Conservation (phyloP, 2,797 vertebrate species). For the Tinamus major region DNA sequence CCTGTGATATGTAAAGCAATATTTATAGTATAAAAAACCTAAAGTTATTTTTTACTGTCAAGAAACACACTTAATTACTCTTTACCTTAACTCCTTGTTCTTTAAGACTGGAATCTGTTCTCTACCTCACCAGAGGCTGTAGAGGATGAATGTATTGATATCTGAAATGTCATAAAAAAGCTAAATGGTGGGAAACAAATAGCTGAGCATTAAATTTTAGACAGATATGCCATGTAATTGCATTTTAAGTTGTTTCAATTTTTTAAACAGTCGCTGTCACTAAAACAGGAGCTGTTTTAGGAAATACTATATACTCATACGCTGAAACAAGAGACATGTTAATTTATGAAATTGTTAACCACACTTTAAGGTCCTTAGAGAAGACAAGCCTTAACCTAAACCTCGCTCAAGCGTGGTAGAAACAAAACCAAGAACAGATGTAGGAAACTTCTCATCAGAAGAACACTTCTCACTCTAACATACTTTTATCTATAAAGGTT, state of each 20-base stretch:
- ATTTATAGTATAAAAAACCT: neutral
- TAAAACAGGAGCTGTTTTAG: neutral
- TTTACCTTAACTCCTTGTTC: neutral
- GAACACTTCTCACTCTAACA: neutral
- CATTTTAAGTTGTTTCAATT: neutral
- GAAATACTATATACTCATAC: neutral
- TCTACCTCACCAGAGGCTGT: neutral
- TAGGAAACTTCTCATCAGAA: neutral
- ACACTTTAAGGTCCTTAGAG: neutral
- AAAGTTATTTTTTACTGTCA: neutral
- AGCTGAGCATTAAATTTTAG: neutral
- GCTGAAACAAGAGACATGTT: neutral
- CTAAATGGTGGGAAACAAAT: neutral
- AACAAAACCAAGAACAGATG: neutral
- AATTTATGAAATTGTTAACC: neutral
- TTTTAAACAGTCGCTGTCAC: neutral
- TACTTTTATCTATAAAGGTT: neutral
- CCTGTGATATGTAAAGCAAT: neutral
- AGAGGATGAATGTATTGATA: neutral
- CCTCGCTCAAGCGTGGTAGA: neutral
- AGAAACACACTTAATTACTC: neutral
- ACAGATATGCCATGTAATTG: rapidly evolving
- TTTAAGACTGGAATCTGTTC: neutral
- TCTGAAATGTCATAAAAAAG: neutral
- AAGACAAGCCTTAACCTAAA: neutral